A percentile compares a stretch with the other conserved stretches of the same genome.
Evolutionary conservation across 2,113 vertebrate species (phyloP).

Genomic region (Verasper variegatus): DNA sequence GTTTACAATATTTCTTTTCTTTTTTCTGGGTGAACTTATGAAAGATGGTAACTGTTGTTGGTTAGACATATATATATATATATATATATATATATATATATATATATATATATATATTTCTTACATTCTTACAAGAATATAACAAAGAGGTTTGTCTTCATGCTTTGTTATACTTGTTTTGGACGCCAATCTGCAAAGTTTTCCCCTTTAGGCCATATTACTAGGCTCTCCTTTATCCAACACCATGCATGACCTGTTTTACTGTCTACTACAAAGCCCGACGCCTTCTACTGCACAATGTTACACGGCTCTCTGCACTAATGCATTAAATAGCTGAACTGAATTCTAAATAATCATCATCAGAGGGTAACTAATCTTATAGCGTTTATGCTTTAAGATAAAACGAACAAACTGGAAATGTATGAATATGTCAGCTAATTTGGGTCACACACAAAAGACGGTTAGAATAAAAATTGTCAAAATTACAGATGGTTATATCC

Average conservation of each 20-base stretch:
- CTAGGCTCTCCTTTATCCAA: constrained; percentile 26
- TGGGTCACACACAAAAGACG: neutral
- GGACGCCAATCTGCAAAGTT: constrained; percentile 3
- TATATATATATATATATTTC: too few species aligned
- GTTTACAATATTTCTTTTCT: too few species aligned
- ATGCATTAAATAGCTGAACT: constrained; percentile 23
- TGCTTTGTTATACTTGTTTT: neutral
- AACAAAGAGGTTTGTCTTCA: neutral
- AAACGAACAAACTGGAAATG: neutral
- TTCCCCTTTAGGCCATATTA: constrained; percentile 1
- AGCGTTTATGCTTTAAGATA: neutral
- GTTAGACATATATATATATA: too few species aligned
- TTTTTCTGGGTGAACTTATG: too few species aligned
- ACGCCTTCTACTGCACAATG: constrained; percentile 7
- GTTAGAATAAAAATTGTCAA: neutral
- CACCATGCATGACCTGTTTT: constrained; percentile 41
- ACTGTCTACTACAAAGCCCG: neutral
- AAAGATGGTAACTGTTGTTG: too few species aligned
- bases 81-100: too few species aligned
- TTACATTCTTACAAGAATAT: too few species aligned
- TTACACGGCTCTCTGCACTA: constrained; percentile 21
- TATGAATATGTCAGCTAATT: neutral
- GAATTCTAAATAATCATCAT: constrained; percentile 21
- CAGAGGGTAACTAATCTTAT: neutral
- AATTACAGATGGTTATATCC: neutral